Evolutionary conservation across 2,888 invertebrate species (phyloP), one percentile per base, ranked within the genome.

Genomic region (Altica lythri): DNA sequence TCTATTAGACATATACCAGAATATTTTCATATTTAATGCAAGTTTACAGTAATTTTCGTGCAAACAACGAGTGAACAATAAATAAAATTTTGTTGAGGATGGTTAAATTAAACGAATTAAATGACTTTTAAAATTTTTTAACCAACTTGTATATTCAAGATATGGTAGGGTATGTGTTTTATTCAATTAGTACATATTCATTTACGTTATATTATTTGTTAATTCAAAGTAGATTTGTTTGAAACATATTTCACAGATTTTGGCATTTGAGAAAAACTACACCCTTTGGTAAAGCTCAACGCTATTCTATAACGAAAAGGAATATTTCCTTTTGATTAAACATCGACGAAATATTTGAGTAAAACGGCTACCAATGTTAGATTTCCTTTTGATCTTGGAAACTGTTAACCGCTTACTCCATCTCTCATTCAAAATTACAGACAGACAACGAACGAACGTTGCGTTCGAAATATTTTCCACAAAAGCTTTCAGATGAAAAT

Each of bases 401-500:
- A 50, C 55, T 60, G 59, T 62, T n/a, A 66, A 65, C 65, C 64
- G 63, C 63, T 62, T 60, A 30, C 9, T 14, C 40, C 17, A 16
- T 42, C 25, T 40, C 40, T 19, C 62, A 65, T 63, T 65, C 64
- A 61, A 66, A 63, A 64, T 64, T 64, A 64, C 65, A 62, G 48
- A 48, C 49, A 47, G 65, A 60, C 60, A 60, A 58, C 66, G 35
- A 37, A 37, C 37, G 30, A 30, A 30, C 30, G 27, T 8, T 8
- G 8, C 8, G 61, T 65, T 65, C 64, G 62, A 64, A 62, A 65
- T 67, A 64, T 67, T 67, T 63, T 57, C 61, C 59, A 60, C 67
- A 64, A 63, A 65, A 63, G 63, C 62, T 62, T 60, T 57, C 59
- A 53, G 55, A 63, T 64, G 64, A 57, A 64, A 60, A 65, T 61